Evolutionary conservation across 2,888 invertebrate genomes (phyloP), one percentile per base, ranked within the genome.

Genomic region (Orchesellides sinensis): DNA sequence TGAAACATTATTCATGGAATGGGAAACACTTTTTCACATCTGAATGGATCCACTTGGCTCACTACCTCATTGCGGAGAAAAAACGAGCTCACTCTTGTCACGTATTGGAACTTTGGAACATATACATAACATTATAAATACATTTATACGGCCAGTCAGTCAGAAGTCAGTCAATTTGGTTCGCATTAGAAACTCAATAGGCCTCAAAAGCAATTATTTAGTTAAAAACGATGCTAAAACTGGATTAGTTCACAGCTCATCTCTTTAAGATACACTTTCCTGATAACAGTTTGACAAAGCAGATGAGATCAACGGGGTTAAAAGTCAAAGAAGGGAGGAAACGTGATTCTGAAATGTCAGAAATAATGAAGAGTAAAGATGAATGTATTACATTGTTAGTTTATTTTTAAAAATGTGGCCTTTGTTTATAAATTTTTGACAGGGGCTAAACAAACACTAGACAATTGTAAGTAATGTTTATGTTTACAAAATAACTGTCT

Each of bases 1-100:
- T 63, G 2, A 21, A 52, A 29, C 61, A 61, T 63, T 63, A 73
- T 63, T 73, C 73, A 73, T 52, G 61, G 47, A 61, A 35, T 47
- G 27, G 49, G 32, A 14, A 61, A 23, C 73, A 73, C 47, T 61
- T 49, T 72, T 59, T 73, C 59, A 27, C 35, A 72, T 59, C 59
- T 73, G 72, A 73, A 59, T 61, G 27, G 19, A 45, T 61, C 72
- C 54, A 32, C n/a, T 69, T 69, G 69, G 69, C 69, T 69, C 69
- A 54, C 32, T 12, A 52, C 32, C 32, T 70, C 54, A 23, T 47
- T 19, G 1, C 10, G 14, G 40, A 40, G 40, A 40, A 40, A n/a
- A n/a, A 19, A 8, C 56, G 21, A 35, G 61, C 35, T 29, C 61
- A 5, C 25, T 6, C 23, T 8, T n/a, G 2, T 23, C 23, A 61